These are phyloP conservation scores for Parasteatoda lunata DNA, from an alignment of 2,888 invertebrate genomes.

Conservation along the genomic window DNA sequence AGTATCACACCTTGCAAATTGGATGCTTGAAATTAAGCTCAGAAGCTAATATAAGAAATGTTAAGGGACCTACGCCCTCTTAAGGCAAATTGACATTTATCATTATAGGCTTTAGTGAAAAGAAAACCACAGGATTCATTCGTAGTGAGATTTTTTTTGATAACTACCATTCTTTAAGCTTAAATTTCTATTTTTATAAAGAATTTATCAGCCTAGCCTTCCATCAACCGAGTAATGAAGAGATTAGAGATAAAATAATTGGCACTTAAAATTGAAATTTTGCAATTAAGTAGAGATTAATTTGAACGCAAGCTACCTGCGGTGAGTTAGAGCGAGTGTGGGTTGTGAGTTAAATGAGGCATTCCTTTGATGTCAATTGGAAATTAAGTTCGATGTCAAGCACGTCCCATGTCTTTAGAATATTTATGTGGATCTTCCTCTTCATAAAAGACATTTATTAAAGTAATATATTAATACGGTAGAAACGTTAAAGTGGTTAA, in stretches of 20 bases:
- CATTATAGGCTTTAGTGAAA: slow-evolving; percentile 35
- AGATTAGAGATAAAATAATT: neutral
- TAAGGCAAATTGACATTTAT: slow-evolving; percentile 59
- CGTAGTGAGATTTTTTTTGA: neutral
- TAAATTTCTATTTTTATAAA: neutral
- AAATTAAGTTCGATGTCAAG: neutral
- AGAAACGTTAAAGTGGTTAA: too few species aligned
- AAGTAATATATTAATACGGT: neutral
- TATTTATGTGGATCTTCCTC: neutral
- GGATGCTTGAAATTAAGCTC: slow-evolving; percentile 61
- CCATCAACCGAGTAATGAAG: neutral
- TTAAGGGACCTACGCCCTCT: slow-evolving; percentile 57
- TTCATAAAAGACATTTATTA: neutral
- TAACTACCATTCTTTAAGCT: neutral
- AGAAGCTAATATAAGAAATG: slow-evolving; percentile 50
- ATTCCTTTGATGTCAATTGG: neutral
- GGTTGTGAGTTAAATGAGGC: neutral
- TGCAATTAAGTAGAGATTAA: slow-evolving; percentile 2
- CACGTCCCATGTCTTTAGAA: neutral
- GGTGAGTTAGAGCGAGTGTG: neutral
- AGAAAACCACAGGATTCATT: neutral
- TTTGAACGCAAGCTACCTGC: neutral
- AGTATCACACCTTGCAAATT: slow-evolving; percentile 66
- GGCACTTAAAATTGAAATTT: neutral
- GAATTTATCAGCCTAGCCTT: neutral